A percentile compares a stretch with the other conserved stretches of the same genome.
Evolutionary conservation across 2,797 vertebrate species (phyloP).

Genomic region (Helarctos malayanus): DNA sequence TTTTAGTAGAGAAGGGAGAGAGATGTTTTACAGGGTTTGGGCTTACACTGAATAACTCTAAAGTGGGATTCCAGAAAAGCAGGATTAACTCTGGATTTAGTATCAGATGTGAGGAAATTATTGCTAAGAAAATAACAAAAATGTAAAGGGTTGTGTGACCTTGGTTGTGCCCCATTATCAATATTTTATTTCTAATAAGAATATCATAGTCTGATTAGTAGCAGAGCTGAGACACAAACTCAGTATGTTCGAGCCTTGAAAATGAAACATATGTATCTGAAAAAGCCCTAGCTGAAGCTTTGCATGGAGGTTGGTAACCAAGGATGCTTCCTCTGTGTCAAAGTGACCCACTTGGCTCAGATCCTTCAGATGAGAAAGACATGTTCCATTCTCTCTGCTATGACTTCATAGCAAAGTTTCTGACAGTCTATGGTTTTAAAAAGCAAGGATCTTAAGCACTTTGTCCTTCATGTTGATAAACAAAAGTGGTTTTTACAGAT

Average conservation of each 20-base stretch:
- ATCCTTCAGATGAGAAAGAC: background rate
- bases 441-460: background rate
- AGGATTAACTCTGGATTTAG: background rate
- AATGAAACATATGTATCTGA: background rate
- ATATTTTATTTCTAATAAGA: background rate
- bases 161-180: background rate
- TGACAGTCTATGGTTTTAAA: background rate
- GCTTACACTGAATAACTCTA: background rate
- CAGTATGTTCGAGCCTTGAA: background rate
- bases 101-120: background rate
- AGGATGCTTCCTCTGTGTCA: background rate
- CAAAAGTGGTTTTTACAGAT: background rate
- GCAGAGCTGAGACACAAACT: background rate
- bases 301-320: too few relatives aligned
- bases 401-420: background rate
- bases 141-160: background rate
- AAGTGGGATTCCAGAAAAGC: background rate
- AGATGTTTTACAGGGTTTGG: background rate
- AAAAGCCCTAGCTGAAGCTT: background rate
- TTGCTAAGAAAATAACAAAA: background rate
- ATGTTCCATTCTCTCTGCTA: background rate
- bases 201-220: background rate
- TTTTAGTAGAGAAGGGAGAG: background rate
- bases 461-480: background rate
- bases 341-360: accelerated